phyloP scores from a whole-genome alignment of 1,140 invertebrate species.

The Cepaea nemoralis region DNA sequence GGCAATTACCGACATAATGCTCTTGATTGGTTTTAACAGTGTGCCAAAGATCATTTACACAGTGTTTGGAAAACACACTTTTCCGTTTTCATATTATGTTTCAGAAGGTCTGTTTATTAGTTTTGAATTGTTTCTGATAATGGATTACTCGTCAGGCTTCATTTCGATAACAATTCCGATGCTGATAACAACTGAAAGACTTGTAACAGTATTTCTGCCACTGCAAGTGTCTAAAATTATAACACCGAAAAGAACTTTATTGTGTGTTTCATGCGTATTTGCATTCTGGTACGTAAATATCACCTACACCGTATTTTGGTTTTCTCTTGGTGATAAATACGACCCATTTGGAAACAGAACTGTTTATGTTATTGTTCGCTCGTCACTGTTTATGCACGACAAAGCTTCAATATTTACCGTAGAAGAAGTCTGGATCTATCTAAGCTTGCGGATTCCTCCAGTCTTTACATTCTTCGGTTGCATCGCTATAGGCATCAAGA shows the following conservation, averaged over 20 bases:
- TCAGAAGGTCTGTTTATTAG: not conserved
- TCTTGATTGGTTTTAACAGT: conserved; percentile 5
- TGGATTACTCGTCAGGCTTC: not conserved
- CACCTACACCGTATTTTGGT: not conserved
- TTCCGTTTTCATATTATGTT: not conserved
- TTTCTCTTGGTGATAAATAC: not conserved
- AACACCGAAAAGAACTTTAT: too few relatives aligned
- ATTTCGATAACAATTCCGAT: not conserved
- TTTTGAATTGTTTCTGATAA: not conserved
- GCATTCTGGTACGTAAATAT: not conserved
- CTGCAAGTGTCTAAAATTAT: too few relatives aligned
- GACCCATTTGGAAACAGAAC: not conserved
- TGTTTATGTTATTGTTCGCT: not conserved
- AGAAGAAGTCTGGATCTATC: not conserved
- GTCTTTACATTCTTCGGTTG: not conserved
- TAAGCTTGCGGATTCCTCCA: not conserved
- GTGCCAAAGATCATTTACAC: not conserved
- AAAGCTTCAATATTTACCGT: not conserved
- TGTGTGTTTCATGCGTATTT: not conserved
- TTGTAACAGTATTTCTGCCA: not conserved
- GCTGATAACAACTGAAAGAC: not conserved
- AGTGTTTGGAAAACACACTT: too few relatives aligned
- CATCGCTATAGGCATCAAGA: not conserved
- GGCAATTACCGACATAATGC: not conserved
- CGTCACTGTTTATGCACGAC: not conserved